Conservation (phyloP, 2,113 vertebrate genomes). For the Anser brachyrhynchus region DNA sequence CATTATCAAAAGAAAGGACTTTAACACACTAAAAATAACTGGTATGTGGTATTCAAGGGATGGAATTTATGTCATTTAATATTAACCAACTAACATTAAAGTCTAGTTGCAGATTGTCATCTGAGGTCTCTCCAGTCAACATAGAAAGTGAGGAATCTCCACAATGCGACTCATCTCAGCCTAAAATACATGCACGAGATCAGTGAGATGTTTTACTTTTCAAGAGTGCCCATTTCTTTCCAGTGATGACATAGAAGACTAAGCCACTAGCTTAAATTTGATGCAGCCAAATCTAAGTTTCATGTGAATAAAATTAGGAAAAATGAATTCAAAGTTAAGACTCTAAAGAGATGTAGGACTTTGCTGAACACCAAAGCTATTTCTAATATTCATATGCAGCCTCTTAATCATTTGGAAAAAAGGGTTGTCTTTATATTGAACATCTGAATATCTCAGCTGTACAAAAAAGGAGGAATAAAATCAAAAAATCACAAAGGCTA, state of each 20-base stretch:
- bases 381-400: not conserved
- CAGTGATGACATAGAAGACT: not conserved
- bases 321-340: not conserved
- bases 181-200: not conserved
- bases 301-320: not conserved
- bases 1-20: not conserved
- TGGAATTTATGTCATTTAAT: not conserved
- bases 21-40: not conserved
- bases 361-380: not conserved
- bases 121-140: not conserved
- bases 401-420: not conserved
- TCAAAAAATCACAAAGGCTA: not conserved
- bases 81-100: not conserved
- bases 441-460: not conserved
- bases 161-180: not conserved
- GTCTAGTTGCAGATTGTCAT: not conserved
- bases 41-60: not conserved
- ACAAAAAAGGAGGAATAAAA: not conserved
- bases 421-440: not conserved
- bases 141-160: not conserved
- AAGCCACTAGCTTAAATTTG: not conserved
- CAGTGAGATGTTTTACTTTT: not conserved
- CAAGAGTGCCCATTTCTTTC: not conserved
- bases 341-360: not conserved
- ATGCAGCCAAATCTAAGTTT: not conserved